These are phyloP conservation scores for Spea bombifrons DNA, from an alignment of 2,113 vertebrate species.

Conservation along the genomic window DNA sequence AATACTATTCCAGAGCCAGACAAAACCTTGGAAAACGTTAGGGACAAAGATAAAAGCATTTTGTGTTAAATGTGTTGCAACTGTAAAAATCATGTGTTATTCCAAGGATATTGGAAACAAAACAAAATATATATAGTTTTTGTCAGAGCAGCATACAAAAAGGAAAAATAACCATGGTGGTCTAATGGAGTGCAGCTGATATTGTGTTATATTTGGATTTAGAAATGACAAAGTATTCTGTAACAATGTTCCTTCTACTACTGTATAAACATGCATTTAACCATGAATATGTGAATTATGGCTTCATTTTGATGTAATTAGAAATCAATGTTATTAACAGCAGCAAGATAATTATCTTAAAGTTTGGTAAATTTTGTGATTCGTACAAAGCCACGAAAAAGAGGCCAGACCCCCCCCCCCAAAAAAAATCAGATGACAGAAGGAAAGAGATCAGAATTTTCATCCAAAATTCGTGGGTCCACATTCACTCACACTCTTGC, in stretches of 20 bases:
- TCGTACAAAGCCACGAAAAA: no score
- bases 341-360: conserved; percentile 70
- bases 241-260: conserved; percentile 49
- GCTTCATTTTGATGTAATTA: conserved; percentile 73
- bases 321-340: conserved; percentile 65
- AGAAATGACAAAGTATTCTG: conserved; percentile 49
- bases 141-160: not conserved
- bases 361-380: not conserved
- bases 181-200: not conserved
- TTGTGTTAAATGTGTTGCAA: no score
- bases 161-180: not conserved
- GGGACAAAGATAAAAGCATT: no score
- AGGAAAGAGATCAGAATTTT: no score
- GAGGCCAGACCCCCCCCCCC: no score
- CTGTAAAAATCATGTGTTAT: no score
- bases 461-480: no score
- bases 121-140: not conserved
- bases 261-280: conserved; percentile 57
- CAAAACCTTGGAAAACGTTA: no score
- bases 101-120: no score
- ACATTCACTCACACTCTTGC: no score
- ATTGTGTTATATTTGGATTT: not conserved
- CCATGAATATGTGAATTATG: conserved; percentile 66
- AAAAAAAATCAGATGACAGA: no score
- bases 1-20: no score